Evolutionary conservation across 1,140 invertebrate genomes (phyloP).

Genomic region (Physella acuta): DNA sequence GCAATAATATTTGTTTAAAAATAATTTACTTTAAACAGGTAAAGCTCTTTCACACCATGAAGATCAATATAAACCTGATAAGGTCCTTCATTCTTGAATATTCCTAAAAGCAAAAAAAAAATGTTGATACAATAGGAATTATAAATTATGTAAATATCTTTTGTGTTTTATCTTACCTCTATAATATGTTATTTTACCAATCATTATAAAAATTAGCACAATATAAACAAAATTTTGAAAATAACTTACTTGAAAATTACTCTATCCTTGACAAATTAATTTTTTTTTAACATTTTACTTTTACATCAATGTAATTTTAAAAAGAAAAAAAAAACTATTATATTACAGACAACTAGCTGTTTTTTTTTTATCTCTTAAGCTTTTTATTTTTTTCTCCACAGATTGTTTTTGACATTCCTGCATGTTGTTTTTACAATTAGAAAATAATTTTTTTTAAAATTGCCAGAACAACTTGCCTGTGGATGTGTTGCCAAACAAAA

Average conservation of each 20-base stretch:
- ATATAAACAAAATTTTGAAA: background rate
- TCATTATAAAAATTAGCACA: background rate
- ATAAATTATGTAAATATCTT: background rate
- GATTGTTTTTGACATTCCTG: background rate
- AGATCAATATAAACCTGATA: conserved; percentile 73
- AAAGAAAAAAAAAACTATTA: no score
- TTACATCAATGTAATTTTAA: background rate
- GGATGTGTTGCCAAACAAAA: conserved; percentile 41
- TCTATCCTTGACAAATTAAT: background rate
- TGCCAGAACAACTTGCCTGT: conserved; percentile 31
- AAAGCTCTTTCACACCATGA: conserved; percentile 68
- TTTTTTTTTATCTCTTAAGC: background rate
- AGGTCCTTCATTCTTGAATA: conserved; percentile 64
- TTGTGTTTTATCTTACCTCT: background rate
- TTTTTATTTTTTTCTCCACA: no score
- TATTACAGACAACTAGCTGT: no score
- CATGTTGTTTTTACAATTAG: background rate
- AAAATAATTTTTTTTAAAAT: no score
- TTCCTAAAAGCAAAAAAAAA: conserved; percentile 62
- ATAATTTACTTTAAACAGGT: conserved; percentile 33
- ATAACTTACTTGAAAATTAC: no score
- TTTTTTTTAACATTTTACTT: no score
- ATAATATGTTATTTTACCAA: background rate
- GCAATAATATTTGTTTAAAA: background rate
- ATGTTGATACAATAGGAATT: background rate